These are phyloP conservation scores for Desmophyllum pertusum DNA, from an alignment of 92 coral and sea anemone genomes.

Conservation along the genomic window DNA sequence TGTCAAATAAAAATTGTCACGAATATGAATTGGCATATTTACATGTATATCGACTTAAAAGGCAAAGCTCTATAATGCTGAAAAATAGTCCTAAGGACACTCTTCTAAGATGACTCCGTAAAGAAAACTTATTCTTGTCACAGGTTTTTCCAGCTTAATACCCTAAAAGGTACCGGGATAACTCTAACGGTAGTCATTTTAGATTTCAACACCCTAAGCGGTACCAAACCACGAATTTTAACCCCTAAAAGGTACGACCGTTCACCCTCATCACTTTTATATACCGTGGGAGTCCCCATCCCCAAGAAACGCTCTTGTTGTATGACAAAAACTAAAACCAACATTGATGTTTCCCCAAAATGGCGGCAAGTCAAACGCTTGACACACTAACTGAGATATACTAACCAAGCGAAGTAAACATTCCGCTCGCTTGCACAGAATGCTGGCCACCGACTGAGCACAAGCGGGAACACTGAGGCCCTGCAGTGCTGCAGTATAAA, in stretches of 20 bases:
- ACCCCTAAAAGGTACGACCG: too few species aligned
- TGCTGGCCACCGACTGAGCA: neutral
- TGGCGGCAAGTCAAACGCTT: neutral
- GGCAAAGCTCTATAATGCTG: neutral
- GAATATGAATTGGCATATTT: neutral
- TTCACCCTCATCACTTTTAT: too few species aligned
- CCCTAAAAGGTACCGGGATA: too few species aligned
- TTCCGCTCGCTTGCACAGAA: constrained; percentile 24
- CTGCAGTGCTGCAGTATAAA: neutral
- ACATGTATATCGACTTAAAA: neutral
- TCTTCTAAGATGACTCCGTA: neutral
- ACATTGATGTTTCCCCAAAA: neutral
- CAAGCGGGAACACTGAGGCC: neutral
- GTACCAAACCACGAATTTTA: too few species aligned
- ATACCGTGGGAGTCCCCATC: too few species aligned
- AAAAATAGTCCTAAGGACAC: neutral
- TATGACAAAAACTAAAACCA: too few species aligned
- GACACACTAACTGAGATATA: neutral
- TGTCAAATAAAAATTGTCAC: neutral
- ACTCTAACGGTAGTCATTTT: too few species aligned
- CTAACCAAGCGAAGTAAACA: constrained; percentile 29
- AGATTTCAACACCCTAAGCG: too few species aligned
- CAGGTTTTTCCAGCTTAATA: too few species aligned
- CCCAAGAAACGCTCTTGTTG: too few species aligned
- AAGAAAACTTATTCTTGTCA: too few species aligned